Percentiles rank a stretch among this genome's conserved stretches.
These are phyloP conservation scores for Actenoides lindsayi DNA, from an alignment of 2,113 vertebrate species.

Conservation along the genomic window DNA sequence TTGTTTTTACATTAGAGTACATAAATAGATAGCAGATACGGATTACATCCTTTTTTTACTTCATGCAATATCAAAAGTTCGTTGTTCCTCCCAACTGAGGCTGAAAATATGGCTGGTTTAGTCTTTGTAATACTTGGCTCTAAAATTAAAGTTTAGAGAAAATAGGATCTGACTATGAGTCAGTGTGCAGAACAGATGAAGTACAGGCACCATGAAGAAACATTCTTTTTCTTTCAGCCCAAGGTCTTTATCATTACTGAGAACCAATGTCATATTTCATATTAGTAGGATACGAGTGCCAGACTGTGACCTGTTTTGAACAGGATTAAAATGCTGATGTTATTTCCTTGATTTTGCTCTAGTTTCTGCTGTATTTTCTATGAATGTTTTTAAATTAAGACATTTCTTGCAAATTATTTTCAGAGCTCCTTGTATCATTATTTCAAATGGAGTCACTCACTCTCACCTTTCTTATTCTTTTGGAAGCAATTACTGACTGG, in stretches of 20 bases:
- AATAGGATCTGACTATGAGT: neutral
- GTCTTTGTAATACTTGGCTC: constrained; percentile 36
- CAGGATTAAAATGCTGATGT: neutral
- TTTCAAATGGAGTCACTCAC: neutral
- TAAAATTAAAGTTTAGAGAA: neutral
- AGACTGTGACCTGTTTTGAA: neutral
- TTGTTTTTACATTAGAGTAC: neutral
- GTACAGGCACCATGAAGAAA: neutral
- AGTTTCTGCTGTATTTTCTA: neutral
- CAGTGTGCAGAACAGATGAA: constrained; percentile 17
- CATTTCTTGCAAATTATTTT: neutral
- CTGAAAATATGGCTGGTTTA: neutral
- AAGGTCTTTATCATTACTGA: neutral
- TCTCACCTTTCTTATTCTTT: neutral
- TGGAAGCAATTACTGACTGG: neutral
- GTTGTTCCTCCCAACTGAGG: neutral
- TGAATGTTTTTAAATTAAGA: neutral
- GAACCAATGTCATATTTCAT: neutral
- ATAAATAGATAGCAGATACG: fast-evolving
- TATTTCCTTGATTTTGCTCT: neutral
- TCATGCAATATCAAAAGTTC: neutral
- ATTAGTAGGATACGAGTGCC: neutral
- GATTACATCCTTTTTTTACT: neutral
- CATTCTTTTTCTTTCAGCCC: neutral
- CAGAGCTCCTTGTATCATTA: neutral